A percentile compares a stretch with the other conserved stretches of the same genome.
These are phyloP conservation scores for Mylabris sibirica DNA, from an alignment of 2,888 invertebrate genomes.

Conservation along the genomic window DNA sequence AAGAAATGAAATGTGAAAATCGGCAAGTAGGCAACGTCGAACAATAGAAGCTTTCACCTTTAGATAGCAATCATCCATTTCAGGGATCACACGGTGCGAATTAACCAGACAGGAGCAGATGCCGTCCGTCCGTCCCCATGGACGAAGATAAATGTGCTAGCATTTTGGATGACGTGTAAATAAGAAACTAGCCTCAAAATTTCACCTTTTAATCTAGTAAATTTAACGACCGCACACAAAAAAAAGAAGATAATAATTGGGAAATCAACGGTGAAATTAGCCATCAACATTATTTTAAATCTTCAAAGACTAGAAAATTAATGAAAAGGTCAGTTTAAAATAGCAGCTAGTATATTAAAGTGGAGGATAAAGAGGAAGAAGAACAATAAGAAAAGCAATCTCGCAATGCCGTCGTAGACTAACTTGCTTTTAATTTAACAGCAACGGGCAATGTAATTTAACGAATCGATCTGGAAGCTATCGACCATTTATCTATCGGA, in stretches of 20 bases:
- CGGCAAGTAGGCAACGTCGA: conserved; percentile 42
- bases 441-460: conserved; percentile 59
- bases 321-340: conserved; percentile 37
- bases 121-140: conserved; percentile 42
- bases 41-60: conserved; percentile 50
- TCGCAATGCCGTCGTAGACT: conserved; percentile 51
- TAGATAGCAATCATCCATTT: conserved; percentile 55
- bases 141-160: conserved; percentile 48
- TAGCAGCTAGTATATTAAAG: conserved; percentile 22
- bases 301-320: conserved; percentile 29
- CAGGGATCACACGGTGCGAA: conserved; percentile 46
- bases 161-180: conserved; percentile 43
- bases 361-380: conserved; percentile 15
- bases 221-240: conserved; percentile 16
- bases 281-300: background rate
- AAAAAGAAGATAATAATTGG: background rate
- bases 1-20: conserved; percentile 50
- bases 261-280: background rate
- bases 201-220: conserved; percentile 37
- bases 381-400: conserved; percentile 51
- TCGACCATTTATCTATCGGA: conserved; percentile 58
- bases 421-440: conserved; percentile 60
- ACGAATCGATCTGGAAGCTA: conserved; percentile 56
- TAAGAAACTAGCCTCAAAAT: conserved; percentile 44
- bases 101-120: conserved; percentile 48